A percentile compares a stretch with the other conserved stretches of the same genome.
These are phyloP conservation scores for Cephalotes varians DNA, from an alignment of 2,888 invertebrate species.

Conservation along the genomic window DNA sequence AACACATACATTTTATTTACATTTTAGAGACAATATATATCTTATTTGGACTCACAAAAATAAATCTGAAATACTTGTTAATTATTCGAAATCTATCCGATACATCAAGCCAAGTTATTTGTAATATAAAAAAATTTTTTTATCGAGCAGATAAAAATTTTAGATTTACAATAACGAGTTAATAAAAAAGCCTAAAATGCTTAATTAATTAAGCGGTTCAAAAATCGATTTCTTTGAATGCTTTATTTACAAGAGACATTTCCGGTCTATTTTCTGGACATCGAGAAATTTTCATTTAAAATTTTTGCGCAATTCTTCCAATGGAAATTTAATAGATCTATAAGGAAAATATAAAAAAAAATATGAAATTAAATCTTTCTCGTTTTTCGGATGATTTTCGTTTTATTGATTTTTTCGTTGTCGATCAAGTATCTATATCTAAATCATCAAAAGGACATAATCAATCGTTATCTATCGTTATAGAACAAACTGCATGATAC, in stretches of 20 bases:
- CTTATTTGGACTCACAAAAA: neutral
- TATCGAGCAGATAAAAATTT: neutral
- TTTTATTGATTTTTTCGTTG: neutral
- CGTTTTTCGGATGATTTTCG: neutral
- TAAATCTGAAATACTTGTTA: neutral
- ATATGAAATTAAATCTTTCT: neutral
- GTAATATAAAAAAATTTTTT: neutral
- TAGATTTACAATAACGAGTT: neutral
- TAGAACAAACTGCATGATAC: neutral
- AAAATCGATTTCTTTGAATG: neutral
- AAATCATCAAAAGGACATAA: neutral
- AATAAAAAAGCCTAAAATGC: neutral
- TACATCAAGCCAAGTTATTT: neutral
- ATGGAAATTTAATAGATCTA: too few relatives aligned
- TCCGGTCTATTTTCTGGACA: neutral
- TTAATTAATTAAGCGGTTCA: neutral
- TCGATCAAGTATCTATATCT: neutral
- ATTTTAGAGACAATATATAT: neutral
- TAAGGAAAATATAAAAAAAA: neutral
- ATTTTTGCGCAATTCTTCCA: neutral
- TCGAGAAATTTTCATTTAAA: neutral
- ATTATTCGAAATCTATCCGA: neutral
- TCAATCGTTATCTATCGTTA: constrained; percentile 30
- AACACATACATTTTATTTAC: neutral
- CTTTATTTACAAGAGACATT: neutral